Evolutionary conservation across 2,888 invertebrate genomes (phyloP).

Genomic region (Frankliniella intonsa): DNA sequence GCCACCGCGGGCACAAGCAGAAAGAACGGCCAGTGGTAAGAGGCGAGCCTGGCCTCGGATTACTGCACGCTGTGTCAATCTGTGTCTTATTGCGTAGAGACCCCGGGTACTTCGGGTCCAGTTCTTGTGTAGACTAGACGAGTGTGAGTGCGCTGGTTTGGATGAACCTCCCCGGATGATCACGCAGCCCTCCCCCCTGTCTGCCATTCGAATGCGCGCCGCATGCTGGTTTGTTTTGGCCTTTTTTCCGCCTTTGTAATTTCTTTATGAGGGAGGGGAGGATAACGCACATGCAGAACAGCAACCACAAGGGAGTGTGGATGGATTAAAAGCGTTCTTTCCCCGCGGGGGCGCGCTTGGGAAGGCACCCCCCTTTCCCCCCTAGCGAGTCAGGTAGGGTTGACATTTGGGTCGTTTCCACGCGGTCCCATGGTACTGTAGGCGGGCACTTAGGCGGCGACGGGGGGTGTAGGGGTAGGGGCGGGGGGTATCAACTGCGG

Average conservation of each 20-base stretch:
- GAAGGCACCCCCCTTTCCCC: too few relatives aligned
- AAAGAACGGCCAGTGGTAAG: slow-evolving; percentile 34
- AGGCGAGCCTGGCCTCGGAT: slow-evolving; percentile 30
- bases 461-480: neutral
- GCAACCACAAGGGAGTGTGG: too few relatives aligned
- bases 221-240: too few relatives aligned
- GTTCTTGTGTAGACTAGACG: neutral
- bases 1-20: slow-evolving; percentile 16
- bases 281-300: too few relatives aligned
- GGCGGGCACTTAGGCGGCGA: neutral
- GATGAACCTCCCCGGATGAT: too few relatives aligned
- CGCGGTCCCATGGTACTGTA: neutral
- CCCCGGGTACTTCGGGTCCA: neutral
- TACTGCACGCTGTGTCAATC: neutral
- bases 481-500: neutral
- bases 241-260: too few relatives aligned
- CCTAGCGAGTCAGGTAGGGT: neutral
- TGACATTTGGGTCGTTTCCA: neutral
- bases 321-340: too few relatives aligned
- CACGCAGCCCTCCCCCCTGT: too few relatives aligned
- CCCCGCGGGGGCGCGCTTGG: too few relatives aligned
- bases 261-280: too few relatives aligned
- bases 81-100: neutral
- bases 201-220: too few relatives aligned
- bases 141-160: too few relatives aligned